Evolutionary conservation across 2,797 vertebrate species (phyloP), one percentile per base, ranked within the genome.

Genomic region (Megaceryle alcyon): DNA sequence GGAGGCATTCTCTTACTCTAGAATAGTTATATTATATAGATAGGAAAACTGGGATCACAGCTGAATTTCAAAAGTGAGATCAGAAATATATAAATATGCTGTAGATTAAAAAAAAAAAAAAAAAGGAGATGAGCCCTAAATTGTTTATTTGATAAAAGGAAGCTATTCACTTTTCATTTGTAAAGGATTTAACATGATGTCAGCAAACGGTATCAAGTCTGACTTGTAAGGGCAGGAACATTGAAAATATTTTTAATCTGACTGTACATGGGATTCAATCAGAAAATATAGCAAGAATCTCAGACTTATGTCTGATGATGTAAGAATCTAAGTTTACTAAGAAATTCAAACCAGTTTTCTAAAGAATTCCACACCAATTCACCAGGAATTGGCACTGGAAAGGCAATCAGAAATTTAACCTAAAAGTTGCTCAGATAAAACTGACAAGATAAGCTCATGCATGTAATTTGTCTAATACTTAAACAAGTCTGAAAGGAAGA

Each of bases 341-440:
- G 88, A 87, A 96, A 96, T 91, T 96, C 65, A 63, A 57, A 80
- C 21, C 13, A 61, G 33, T 88, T 95, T 93, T 94, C 75, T 94
- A 94, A 91, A 86, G 73, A 93, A 96, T 93, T 97, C 75, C 80
- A 87, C 92, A 95, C 86, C 26, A 80, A 10, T 76, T 90, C 63
- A 68, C 70, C 61, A 73, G 68, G 79, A 94, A 92, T 79, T 96
- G 44, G 77, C 60, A 73, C 37, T 91, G 86, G 83, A 97, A 72
- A 95, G 43, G 85, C 51, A 92, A 79, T 86, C 56, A 65, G 57
- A 94, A 94, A 79, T 69, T 71, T 83, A 91, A 86, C 29, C 66
- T 63, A 44, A 75, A 87, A 22, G 21, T 59, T 59, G 8, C 31
- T 72, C 18, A 13, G 59, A 35, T 85, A 84, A 82, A 91, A 88